Evolutionary conservation across 2,797 vertebrate species (phyloP), one percentile per base, ranked within the genome.

Genomic region (Sitta carolinensis): DNA sequence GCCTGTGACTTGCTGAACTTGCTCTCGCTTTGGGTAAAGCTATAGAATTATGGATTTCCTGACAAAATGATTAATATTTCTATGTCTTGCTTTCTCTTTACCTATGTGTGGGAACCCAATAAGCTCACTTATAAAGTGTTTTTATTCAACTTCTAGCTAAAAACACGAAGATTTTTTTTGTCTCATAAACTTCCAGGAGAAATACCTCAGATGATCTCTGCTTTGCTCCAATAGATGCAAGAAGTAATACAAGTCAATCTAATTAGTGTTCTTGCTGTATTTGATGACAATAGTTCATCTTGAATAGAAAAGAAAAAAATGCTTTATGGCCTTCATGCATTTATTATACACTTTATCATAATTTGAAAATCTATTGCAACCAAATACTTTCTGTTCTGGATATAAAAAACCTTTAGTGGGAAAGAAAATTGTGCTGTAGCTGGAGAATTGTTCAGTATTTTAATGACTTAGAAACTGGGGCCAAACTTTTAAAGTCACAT

Each of bases 11-110:
- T 79, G 76, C 89, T 97, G 77, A 96, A 94, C 69, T 97, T 94
- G 63, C 68, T 95, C 82, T 94, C 90, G 76, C 84, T 97, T 97
- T 93, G 95, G 82, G 76, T 86, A 95, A 19, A 91, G 72, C 51
- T 87, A 83, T 30, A 81, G 61, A 93, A 66, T 79, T 94, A 96
- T 89, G 83, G 92, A 95, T 97, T 97, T 95, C 77, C 77, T 87
- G 84, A 76, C 86, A 96, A 95, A 95, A 92, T 91, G 86, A 84
- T 91, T 92, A 93, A 87, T 96, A 80, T 87, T 83, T 90, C 45
- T 84, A 52, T 78, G 84, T 85, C 76, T 92, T 52, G 76, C 84
- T 82, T n/a, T 84, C 21, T 73, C 43, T 63, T 70, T 43, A 68
- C 2, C 0, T 79, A 78, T 38, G 25, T 62, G 62, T 83, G 22